phyloP scores from a whole-genome alignment of 2,797 vertebrate species.

The Girardinus metallicus region DNA sequence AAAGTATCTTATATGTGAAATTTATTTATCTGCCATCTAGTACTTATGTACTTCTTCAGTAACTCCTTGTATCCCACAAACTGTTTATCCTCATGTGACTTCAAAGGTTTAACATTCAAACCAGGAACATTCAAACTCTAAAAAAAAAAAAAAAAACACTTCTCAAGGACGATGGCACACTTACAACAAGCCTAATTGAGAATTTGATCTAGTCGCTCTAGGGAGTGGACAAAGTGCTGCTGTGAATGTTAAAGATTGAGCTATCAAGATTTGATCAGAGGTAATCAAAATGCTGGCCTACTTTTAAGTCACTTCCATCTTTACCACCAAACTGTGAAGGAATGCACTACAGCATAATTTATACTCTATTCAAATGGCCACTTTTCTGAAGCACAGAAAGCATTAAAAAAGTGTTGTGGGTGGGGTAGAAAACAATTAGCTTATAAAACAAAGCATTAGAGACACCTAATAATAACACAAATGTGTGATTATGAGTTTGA shows the following conservation, averaged over 20 bases:
- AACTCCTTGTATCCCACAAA: slow-evolving; percentile 24
- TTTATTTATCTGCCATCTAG: slow-evolving; percentile 16
- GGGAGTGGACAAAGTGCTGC: slow-evolving; percentile 65
- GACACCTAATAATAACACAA: slow-evolving; percentile 4
- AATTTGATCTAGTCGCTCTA: slow-evolving; percentile 75
- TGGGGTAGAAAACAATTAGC: slow-evolving; percentile 15
- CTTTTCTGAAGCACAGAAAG: slow-evolving; percentile 21
- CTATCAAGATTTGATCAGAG: slow-evolving; percentile 71
- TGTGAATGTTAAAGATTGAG: slow-evolving; percentile 74
- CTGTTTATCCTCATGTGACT: slow-evolving; percentile 59
- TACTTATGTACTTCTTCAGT: slow-evolving; percentile 19
- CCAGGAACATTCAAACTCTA: slow-evolving; percentile 39
- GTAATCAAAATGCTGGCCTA: slow-evolving; percentile 70
- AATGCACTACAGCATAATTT: slow-evolving; percentile 22
- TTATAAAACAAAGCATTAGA: slow-evolving; percentile 15
- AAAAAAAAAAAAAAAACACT: slow-evolving; percentile 34
- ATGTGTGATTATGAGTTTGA: background rate
- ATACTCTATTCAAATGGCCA: slow-evolving; percentile 32
- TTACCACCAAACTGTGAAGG: slow-evolving; percentile 28
- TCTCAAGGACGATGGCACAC: slow-evolving; percentile 72
- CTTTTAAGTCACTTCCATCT: slow-evolving; percentile 61
- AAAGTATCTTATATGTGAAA: slow-evolving; percentile 2
- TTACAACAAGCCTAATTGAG: slow-evolving; percentile 79
- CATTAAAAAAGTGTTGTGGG: background rate
- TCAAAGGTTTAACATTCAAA: slow-evolving; percentile 70